Evolutionary conservation across 1,140 invertebrate species (phyloP), one percentile per base, ranked within the genome.

Genomic region (Orchesella cincta): DNA sequence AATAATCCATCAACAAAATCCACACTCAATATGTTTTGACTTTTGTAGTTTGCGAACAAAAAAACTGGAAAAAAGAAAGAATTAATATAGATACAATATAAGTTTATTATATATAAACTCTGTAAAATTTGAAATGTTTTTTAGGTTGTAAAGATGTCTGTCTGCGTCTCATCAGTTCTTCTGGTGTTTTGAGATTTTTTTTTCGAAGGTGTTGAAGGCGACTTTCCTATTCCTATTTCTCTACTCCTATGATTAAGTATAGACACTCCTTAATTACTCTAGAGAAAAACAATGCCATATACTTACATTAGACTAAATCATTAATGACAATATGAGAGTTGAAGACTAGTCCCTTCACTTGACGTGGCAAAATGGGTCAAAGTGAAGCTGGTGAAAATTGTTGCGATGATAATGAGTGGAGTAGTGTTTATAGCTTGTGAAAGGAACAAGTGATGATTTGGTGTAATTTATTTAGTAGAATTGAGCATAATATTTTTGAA

Each of bases 281-380:
- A 57, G 23, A 57, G 23, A 57, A 57, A 26, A 12, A 57, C 52
- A 57, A 57, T 57, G 23, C 23, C 52, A 5, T 57, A 57, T 3
- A 18, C 8, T 3, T 57, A 57, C 26, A 57, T 57, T 3, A 26
- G 14, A 57, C 54, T 16, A 57, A 57, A 33, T 33, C 3, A 62
- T 62, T 62, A 29, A 67, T 31, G 31, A 67, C 28, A 67, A 31
- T 31, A 29, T 31, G 62, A 67, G 62, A 2, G 29, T 67, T 67
- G 26, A 33, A 67, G 62, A 67, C 62, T 67, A 67, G 62, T 67
- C 23, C 62, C 62, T 67, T 67, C 62, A 67, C 62, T 28, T 18
- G 8, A 18, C 8, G 3, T 29, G 62, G 33, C 62, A 12, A 23
- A 57, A 29, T 31, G 3, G 3, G 26, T n/a, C 8, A 5, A 28